Percentiles rank a stretch among this genome's conserved stretches.
Conservation (phyloP, 2,797 vertebrate species). For the Microchirus variegatus region DNA sequence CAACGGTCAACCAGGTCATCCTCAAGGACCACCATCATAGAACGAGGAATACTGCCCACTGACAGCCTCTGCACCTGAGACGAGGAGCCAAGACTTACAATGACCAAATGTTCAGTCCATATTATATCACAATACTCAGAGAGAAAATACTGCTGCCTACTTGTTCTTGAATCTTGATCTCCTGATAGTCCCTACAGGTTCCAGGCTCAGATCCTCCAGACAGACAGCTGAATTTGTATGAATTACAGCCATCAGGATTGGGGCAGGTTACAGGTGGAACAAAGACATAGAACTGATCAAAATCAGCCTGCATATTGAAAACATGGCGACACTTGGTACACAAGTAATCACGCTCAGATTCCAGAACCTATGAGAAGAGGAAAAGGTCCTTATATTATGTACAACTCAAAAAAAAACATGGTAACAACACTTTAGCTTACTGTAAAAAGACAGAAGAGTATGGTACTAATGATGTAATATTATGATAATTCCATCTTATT, state of each 20-base stretch:
- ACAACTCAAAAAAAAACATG: too few relatives aligned
- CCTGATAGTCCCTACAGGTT: constrained; percentile 93
- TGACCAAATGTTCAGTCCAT: not conserved
- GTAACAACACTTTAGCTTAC: too few relatives aligned
- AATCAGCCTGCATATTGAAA: constrained; percentile 86
- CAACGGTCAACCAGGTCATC: constrained; percentile 95
- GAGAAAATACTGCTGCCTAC: constrained; percentile 71
- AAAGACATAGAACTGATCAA: constrained; percentile 89
- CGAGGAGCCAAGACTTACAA: constrained; percentile 8
- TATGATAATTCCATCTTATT: too few relatives aligned
- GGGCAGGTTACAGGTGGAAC: constrained; percentile 82
- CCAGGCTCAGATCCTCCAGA: constrained; percentile 82
- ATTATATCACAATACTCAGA: not conserved
- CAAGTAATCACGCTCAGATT: constrained; percentile 92
- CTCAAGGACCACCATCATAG: constrained; percentile 92
- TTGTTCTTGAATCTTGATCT: constrained; percentile 98
- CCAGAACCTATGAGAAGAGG: constrained; percentile 80
- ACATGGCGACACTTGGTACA: constrained; percentile 91
- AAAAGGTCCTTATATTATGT: not conserved
- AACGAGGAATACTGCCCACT: constrained; percentile 94
- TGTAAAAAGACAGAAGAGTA: too few relatives aligned
- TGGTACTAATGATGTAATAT: too few relatives aligned
- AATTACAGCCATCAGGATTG: constrained; percentile 85
- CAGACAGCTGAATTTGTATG: constrained; percentile 89
- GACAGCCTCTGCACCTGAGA: constrained; percentile 91